Evolutionary conservation across 1,140 invertebrate species (phyloP).

Genomic region (Drosophila littoralis): DNA sequence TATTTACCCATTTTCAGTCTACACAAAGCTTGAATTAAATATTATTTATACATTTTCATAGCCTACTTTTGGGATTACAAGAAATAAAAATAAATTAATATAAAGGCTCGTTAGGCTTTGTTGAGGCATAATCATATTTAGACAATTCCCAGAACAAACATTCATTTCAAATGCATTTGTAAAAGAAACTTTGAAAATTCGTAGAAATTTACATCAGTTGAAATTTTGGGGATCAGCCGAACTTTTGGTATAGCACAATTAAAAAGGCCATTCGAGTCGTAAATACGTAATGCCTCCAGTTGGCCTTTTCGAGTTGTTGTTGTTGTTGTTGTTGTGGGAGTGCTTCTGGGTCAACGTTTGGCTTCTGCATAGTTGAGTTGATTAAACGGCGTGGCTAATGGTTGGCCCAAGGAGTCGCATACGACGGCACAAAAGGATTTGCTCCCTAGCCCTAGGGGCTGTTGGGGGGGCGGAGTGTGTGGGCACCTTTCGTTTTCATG

Average conservation of each 20-base stretch:
- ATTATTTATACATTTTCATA: slow-evolving; percentile 8
- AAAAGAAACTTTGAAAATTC: background rate
- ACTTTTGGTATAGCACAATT: too few relatives aligned
- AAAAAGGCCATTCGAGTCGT: background rate
- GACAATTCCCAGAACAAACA: too few relatives aligned
- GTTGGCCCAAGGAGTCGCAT: background rate
- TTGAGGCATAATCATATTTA: too few relatives aligned
- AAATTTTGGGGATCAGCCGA: too few relatives aligned
- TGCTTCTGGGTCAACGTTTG: slow-evolving; percentile 35
- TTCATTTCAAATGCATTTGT: too few relatives aligned
- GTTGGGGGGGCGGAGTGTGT: background rate
- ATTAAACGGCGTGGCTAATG: slow-evolving; percentile 77
- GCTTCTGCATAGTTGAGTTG: slow-evolving; percentile 56
- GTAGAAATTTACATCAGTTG: background rate
- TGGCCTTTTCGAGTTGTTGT: background rate
- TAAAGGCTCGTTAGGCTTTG: too few relatives aligned
- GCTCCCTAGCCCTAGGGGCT: background rate
- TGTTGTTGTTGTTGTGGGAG: too few relatives aligned
- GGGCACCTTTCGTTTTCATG: slow-evolving; percentile 11
- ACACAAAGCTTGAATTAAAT: background rate
- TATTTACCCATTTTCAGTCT: too few relatives aligned
- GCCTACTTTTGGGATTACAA: slow-evolving; percentile 14
- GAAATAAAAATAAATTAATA: background rate
- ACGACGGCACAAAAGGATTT: background rate
- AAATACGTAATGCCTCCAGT: slow-evolving; percentile 18